These are phyloP conservation scores for Colossoma macropomum DNA, from an alignment of 2,113 vertebrate genomes.

Conservation along the genomic window DNA sequence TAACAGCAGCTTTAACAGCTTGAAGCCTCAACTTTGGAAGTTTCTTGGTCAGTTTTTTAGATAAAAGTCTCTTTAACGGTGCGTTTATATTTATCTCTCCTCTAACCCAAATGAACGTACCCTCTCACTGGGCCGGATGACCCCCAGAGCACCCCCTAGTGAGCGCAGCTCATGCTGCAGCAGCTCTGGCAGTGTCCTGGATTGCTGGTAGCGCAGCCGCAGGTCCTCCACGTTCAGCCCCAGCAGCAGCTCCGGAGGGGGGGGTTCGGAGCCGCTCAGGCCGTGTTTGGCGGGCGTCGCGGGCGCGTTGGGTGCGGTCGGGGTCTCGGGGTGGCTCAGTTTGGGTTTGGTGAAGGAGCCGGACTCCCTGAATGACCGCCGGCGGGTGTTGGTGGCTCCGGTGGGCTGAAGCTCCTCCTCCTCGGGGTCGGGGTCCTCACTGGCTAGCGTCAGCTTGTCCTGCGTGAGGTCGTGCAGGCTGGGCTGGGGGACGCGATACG, in stretches of 20 bases:
- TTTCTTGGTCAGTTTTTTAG: no score
- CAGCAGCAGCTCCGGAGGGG: constrained; percentile 82
- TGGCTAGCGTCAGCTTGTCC: constrained; percentile 90
- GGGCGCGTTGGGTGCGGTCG: constrained; percentile 26
- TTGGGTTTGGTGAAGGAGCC: constrained; percentile 93
- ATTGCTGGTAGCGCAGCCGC: constrained; percentile 79
- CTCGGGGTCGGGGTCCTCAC: constrained; percentile 81
- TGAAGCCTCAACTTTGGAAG: no score
- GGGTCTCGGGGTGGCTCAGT: constrained; percentile 80
- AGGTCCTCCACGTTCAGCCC: constrained; percentile 89
- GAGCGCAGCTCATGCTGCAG: constrained; percentile 72
- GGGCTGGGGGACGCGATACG: constrained; percentile 88
- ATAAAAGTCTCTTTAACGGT: no score
- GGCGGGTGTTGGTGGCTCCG: constrained; percentile 66
- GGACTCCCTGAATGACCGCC: constrained; percentile 89
- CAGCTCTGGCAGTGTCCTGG: constrained; percentile 81
- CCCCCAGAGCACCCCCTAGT: constrained; percentile 61
- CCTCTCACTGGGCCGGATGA: constrained; percentile 72
- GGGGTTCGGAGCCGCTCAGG: constrained; percentile 68
- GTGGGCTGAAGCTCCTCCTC: constrained; percentile 80
- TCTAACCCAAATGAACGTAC: constrained; percentile 32
- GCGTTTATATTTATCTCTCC: no score
- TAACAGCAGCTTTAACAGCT: no score
- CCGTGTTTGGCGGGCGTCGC: constrained; percentile 75
- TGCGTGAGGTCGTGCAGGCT: constrained; percentile 96